Conservation (phyloP, 2,797 vertebrate genomes). For the Botia almorhae region DNA sequence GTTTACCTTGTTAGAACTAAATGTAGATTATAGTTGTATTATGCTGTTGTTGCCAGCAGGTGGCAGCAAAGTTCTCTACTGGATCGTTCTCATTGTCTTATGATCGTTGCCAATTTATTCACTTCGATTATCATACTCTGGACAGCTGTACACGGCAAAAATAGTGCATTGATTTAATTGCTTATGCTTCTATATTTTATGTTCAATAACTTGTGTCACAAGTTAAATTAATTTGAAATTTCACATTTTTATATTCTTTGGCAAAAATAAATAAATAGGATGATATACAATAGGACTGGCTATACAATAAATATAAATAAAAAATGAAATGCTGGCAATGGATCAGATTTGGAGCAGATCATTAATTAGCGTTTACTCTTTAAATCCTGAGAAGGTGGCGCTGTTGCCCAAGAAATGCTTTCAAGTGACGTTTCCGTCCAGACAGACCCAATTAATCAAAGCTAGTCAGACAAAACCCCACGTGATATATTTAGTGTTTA, state of each 20-base stretch:
- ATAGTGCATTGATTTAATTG: neutral
- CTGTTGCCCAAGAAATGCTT: constrained; percentile 40
- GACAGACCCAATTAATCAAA: neutral
- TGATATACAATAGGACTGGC: too few species aligned
- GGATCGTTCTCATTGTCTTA: too few species aligned
- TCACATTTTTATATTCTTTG: too few species aligned
- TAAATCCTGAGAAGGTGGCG: neutral
- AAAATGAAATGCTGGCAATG: too few species aligned
- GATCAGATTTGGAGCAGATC: neutral
- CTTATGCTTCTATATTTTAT: neutral
- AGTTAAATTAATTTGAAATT: too few species aligned
- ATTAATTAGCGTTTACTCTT: neutral
- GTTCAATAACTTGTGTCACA: too few species aligned
- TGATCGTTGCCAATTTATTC: neutral
- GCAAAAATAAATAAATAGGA: too few species aligned
- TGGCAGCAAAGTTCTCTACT: constrained; percentile 28
- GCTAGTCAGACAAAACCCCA: neutral
- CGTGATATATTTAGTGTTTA: neutral
- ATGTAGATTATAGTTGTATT: neutral
- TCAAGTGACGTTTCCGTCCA: neutral
- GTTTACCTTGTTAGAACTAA: neutral
- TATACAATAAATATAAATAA: too few species aligned
- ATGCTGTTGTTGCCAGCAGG: constrained; percentile 30
- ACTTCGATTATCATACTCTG: neutral
- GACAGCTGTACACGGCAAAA: neutral